Evolutionary conservation across 2,797 vertebrate species (phyloP).

Genomic region (Hephaestus fuliginosus): DNA sequence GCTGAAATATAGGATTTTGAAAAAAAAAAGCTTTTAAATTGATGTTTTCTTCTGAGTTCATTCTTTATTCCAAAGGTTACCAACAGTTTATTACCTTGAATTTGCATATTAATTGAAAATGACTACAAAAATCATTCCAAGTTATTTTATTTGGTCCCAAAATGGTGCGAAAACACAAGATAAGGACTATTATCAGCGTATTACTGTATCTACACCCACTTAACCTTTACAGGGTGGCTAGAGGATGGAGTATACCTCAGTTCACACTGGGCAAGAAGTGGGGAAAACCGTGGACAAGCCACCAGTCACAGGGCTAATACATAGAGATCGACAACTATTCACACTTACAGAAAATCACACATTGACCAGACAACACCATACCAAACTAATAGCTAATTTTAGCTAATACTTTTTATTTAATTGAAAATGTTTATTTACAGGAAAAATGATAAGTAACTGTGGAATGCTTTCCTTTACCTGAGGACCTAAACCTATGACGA

Average conservation of each 20-base stretch:
- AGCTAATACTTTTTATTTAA: neutral
- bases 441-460: neutral
- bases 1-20: neutral
- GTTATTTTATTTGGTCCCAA: neutral
- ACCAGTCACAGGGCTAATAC: neutral
- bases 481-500: neutral
- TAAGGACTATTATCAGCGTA: neutral
- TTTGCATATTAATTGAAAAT: neutral
- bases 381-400: neutral
- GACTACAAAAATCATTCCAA: neutral
- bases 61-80: neutral
- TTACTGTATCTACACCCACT: neutral
- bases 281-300: neutral
- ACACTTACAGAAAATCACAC: neutral
- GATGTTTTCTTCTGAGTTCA: neutral
- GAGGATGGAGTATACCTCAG: neutral
- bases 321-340: neutral
- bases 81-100: neutral
- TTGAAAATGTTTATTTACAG: neutral
- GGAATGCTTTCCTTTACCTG: neutral
- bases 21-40: neutral
- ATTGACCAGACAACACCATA: neutral
- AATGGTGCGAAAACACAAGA: neutral
- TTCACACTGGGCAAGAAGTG: neutral
- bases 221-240: neutral